phyloP scores from a whole-genome alignment of 2,888 invertebrate species.

The Andrena praecox region DNA sequence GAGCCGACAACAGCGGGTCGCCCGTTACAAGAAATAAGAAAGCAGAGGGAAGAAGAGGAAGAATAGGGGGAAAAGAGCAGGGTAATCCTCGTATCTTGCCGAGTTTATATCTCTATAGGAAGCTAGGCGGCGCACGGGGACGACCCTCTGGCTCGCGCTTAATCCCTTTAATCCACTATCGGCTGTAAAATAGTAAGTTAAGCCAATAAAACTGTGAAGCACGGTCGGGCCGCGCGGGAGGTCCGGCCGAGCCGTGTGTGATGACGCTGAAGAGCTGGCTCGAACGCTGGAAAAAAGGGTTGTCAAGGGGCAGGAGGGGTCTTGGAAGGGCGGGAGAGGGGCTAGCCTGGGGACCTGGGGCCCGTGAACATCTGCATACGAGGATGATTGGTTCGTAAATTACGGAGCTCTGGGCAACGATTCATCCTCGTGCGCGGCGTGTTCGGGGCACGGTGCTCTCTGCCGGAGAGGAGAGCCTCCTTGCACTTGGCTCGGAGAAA shows the following conservation, averaged over 20 bases:
- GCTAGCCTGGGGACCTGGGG: slow-evolving; percentile 64
- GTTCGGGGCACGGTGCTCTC: slow-evolving; percentile 15
- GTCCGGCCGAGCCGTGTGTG: slow-evolving; percentile 56
- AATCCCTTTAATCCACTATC: slow-evolving; percentile 77
- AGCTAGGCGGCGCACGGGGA: slow-evolving; percentile 31
- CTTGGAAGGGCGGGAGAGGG: slow-evolving; percentile 6
- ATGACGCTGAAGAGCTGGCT: slow-evolving; percentile 38
- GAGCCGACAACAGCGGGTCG: slow-evolving; percentile 21
- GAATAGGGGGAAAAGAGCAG: slow-evolving; percentile 28
- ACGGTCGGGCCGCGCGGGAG: slow-evolving; percentile 64
- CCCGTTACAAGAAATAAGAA: slow-evolving; percentile 51
- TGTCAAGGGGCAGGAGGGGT: slow-evolving; percentile 8
- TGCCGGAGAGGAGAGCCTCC: slow-evolving; percentile 44
- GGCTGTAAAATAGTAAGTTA: slow-evolving; percentile 73
- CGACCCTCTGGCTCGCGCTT: slow-evolving; percentile 54
- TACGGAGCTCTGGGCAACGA: slow-evolving; percentile 80
- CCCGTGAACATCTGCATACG: slow-evolving; percentile 79
- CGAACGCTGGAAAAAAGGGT: slow-evolving; percentile 39
- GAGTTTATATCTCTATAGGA: slow-evolving; percentile 76
- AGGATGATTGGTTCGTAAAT: slow-evolving; percentile 83
- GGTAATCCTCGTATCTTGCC: slow-evolving; percentile 73
- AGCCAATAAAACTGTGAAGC: slow-evolving; percentile 74
- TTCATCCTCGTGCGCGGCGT: slow-evolving; percentile 44
- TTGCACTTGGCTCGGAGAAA: slow-evolving; percentile 14
- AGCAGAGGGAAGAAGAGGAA: background rate